Conservation (phyloP, 2,888 invertebrate genomes). For the Timema cristinae region DNA sequence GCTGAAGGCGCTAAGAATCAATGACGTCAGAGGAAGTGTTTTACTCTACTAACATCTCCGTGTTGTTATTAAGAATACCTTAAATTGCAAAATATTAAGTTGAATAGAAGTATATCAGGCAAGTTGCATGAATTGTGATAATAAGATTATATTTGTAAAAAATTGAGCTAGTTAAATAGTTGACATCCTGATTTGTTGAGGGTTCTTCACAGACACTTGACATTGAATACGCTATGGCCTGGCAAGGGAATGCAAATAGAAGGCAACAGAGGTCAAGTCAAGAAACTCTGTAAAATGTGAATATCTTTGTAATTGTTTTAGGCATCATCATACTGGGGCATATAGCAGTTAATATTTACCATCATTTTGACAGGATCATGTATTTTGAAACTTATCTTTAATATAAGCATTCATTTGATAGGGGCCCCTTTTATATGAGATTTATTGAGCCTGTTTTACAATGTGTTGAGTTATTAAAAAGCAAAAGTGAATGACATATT, state of each 20-base stretch:
- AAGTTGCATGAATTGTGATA: background rate
- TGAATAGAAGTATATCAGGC: background rate
- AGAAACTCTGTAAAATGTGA: conserved; percentile 15
- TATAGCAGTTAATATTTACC: no score
- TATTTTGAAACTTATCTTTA: no score
- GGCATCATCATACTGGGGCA: background rate
- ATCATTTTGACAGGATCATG: no score
- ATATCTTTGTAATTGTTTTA: background rate
- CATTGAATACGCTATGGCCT: conserved; percentile 8
- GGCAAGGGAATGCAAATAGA: conserved; percentile 23
- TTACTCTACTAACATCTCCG: conserved; percentile 28
- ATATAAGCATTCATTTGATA: no score
- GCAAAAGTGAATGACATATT: no score
- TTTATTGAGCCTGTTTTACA: no score
- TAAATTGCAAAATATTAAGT: no score
- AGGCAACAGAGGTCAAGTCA: conserved; percentile 30
- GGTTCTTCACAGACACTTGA: background rate
- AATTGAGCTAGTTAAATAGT: background rate
- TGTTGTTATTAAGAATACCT: conserved; percentile 21
- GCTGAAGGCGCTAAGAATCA: conserved; percentile 26
- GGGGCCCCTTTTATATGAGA: no score
- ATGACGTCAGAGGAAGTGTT: conserved; percentile 34
- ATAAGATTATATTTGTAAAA: background rate
- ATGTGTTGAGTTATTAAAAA: no score
- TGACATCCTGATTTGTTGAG: no score